phyloP scores from a whole-genome alignment of 2,113 vertebrate species.

The Nerophis lumbriciformis region DNA sequence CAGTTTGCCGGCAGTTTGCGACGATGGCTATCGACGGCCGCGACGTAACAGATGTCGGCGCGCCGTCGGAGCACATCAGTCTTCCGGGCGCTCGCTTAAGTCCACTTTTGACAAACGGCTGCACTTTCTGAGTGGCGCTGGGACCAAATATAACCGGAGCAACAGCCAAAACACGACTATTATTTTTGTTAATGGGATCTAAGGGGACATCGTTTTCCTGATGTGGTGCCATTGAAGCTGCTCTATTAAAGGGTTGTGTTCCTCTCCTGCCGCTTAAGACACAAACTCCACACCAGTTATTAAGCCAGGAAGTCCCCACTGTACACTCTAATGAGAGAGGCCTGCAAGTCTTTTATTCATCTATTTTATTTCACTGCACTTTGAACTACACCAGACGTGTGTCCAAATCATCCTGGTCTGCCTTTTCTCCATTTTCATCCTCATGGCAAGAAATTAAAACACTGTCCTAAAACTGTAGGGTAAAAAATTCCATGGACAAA shows the following conservation, averaged over 20 bases:
- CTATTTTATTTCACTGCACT: constrained; percentile 52
- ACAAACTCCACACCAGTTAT: constrained; percentile 70
- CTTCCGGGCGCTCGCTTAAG: constrained; percentile 25
- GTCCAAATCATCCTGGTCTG: not conserved
- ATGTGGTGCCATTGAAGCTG: constrained; percentile 71
- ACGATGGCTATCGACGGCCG: constrained; percentile 65
- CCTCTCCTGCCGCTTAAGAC: constrained; percentile 62
- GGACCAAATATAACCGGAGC: constrained; percentile 14
- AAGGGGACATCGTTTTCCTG: constrained; percentile 59
- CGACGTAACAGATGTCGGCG: constrained; percentile 66
- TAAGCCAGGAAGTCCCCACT: constrained; percentile 67
- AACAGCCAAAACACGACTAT: constrained; percentile 25
- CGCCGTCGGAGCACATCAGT: constrained; percentile 30
- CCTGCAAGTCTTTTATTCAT: constrained; percentile 54
- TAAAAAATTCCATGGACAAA: too few relatives aligned
- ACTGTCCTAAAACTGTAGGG: too few relatives aligned
- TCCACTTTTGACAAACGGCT: constrained; percentile 29
- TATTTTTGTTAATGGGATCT: constrained; percentile 66
- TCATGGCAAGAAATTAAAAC: not conserved
- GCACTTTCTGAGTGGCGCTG: not conserved
- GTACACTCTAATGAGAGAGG: constrained; percentile 71
- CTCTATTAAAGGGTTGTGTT: constrained; percentile 71
- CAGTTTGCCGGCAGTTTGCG: constrained; percentile 67
- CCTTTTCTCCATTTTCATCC: not conserved
- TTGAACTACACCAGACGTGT: constrained; percentile 41